Percentiles rank a stretch among this genome's conserved stretches.
Evolutionary conservation across 2,888 invertebrate genomes (phyloP).

Genomic region (Fabriciana adippe): DNA sequence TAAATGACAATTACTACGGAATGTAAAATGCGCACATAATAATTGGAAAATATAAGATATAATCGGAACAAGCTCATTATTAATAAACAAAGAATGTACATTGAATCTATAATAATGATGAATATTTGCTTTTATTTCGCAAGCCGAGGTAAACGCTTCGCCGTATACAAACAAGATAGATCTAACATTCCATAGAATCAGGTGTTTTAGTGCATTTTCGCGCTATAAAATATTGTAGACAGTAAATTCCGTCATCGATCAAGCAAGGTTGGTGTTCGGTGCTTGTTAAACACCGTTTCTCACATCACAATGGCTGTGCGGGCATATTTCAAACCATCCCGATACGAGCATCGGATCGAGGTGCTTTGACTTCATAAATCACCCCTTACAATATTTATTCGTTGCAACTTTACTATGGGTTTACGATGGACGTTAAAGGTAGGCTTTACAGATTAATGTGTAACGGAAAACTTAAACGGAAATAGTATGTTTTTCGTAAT

Average conservation of each 20-base stretch:
- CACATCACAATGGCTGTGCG: slow-evolving; percentile 78
- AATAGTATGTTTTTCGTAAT: not conserved
- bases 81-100: slow-evolving; percentile 28
- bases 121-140: slow-evolving; percentile 31
- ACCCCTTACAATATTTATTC: slow-evolving; percentile 81
- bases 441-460: not conserved
- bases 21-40: not conserved
- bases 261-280: slow-evolving; percentile 52
- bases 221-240: slow-evolving; percentile 63
- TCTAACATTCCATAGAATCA: slow-evolving; percentile 42
- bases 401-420: slow-evolving; percentile 62
- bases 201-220: slow-evolving; percentile 63
- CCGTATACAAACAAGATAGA: slow-evolving; percentile 42
- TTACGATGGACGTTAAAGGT: slow-evolving; percentile 13
- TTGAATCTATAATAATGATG: slow-evolving; percentile 24
- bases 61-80: slow-evolving; percentile 15
- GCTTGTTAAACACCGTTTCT: slow-evolving; percentile 81
- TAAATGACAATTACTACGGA: not conserved
- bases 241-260: slow-evolving; percentile 66
- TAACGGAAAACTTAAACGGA: not conserved
- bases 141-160: slow-evolving; percentile 30
- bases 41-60: slow-evolving; percentile 13
- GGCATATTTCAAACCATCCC: slow-evolving; percentile 79
- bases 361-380: slow-evolving; percentile 75
- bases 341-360: slow-evolving; percentile 77